Base-by-base conservation (phyloP, 2,113 vertebrate genomes). In the Jaculus jaculus region DNA sequence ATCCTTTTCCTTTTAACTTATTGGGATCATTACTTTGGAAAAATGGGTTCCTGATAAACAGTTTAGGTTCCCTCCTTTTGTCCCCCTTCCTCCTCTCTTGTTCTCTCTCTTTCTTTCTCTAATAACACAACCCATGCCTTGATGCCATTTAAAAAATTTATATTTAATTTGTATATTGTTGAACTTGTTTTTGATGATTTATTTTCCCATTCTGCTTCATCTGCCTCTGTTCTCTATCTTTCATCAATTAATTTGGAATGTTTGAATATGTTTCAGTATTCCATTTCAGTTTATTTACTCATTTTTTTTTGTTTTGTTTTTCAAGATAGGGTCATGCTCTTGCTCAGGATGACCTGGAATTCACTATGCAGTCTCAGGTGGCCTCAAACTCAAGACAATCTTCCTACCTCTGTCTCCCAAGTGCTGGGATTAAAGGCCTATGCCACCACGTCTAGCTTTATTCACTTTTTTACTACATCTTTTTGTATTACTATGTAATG, bases 231-330 rank as follows among this genome's bases (percentile, higher is more conserved):
- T 69, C 3, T 15, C 32, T 47, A 47, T 18, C 34, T 15, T 89
- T 89, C 13, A 42, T 89, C 17, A 66, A 42, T 65, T 77, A 28
- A 84, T 95, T 60, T 82, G 5, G 1, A 47, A 72, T 78, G 37
- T 21, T 21, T 88, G 39, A 82, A 61, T 89, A 84, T 42, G 82
- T 93, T 92, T 85, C 42, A 82, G 26, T 54, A 51, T 90, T 90
- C 2, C 18, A 82, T 89, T 77, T 85, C 63, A 47, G 42, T 47
- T 47, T 47, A 47, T 47, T 47, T 8, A 47, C 8, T 47, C 42
- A 47, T 8, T 47, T 47, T 47, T 47, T 47, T 47, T 47, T 47
- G 8, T 47, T 47, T 47, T 47, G 42, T 47, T 47, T 47, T 47
- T 47, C 42, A 47, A 47, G 42, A 47, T 47, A 47, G 42, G 42